These are phyloP conservation scores for Metopia argyrocephala DNA, from an alignment of 2,888 invertebrate species.

Conservation along the genomic window DNA sequence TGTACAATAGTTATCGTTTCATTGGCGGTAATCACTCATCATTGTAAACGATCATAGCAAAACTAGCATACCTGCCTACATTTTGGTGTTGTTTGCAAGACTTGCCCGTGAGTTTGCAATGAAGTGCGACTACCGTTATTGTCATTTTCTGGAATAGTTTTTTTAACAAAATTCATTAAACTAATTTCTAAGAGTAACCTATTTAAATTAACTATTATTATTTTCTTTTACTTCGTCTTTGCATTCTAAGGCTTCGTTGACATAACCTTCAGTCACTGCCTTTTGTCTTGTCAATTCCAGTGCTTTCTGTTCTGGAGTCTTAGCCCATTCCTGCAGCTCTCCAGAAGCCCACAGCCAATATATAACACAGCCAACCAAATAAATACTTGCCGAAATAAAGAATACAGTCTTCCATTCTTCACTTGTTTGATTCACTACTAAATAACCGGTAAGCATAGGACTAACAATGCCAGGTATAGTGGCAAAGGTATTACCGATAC, in stretches of 20 bases:
- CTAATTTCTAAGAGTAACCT: too few relatives aligned
- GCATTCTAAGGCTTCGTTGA: conserved; percentile 76
- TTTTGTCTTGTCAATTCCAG: conserved; percentile 75
- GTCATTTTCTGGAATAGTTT: too few relatives aligned
- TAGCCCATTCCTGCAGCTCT: conserved; percentile 90
- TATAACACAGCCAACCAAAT: conserved; percentile 89
- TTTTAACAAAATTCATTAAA: too few relatives aligned
- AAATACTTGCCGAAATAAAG: conserved; percentile 90
- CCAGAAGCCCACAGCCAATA: conserved; percentile 91
- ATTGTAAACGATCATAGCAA: not conserved
- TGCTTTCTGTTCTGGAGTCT: conserved; percentile 73
- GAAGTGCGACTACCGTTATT: not conserved
- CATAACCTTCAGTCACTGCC: conserved; percentile 69
- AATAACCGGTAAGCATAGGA: conserved; percentile 88
- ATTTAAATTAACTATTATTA: conserved; percentile 10
- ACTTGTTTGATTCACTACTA: conserved; percentile 86
- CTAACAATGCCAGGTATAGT: conserved; percentile 95
- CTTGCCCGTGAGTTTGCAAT: not conserved
- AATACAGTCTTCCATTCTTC: conserved; percentile 92
- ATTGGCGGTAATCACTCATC: too few relatives aligned
- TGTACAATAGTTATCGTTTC: conserved; percentile 22
- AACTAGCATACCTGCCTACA: not conserved
- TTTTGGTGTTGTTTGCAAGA: too few relatives aligned
- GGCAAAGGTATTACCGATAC: conserved; percentile 92
- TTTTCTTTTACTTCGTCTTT: conserved; percentile 71